Percentiles rank a stretch among this genome's conserved stretches.
Conservation (phyloP, 2,113 vertebrate species). For the Rana temporaria region DNA sequence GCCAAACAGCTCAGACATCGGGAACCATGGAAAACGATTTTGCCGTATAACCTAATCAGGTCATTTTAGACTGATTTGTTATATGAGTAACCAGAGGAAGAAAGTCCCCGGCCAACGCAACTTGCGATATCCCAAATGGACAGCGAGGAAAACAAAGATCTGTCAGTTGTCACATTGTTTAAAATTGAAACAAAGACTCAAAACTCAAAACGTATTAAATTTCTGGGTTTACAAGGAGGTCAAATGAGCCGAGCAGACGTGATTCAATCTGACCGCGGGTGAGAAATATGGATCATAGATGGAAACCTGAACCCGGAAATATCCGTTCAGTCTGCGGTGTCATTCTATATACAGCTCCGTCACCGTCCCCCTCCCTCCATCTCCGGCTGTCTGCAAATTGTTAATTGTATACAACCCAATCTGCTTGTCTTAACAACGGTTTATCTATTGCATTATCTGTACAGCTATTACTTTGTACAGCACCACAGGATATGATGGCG, state of each 20-base stretch:
- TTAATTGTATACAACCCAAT: too few species aligned
- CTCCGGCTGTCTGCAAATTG: too few species aligned
- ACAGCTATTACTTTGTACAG: too few species aligned
- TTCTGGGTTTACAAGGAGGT: slow-evolving; percentile 22
- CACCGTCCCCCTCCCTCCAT: too few species aligned
- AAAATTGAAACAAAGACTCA: neutral
- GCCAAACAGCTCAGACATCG: neutral
- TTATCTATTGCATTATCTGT: too few species aligned
- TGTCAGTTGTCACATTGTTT: slow-evolving; percentile 7
- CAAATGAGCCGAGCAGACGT: neutral
- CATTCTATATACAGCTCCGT: too few species aligned
- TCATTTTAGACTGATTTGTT: slow-evolving; percentile 21
- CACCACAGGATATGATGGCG: too few species aligned
- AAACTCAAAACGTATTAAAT: neutral
- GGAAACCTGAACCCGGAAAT: too few species aligned
- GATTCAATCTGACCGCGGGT: slow-evolving; percentile 4
- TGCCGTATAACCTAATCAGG: neutral
- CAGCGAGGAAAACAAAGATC: slow-evolving; percentile 11
- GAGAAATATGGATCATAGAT: neutral
- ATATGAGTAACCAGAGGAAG: neutral
- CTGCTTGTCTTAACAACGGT: too few species aligned
- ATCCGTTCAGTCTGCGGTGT: too few species aligned
- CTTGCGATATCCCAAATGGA: neutral
- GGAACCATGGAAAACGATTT: neutral
- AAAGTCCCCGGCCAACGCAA: neutral